Evolutionary conservation across 2,888 invertebrate genomes (phyloP).

Genomic region (Synergus itoensis): DNA sequence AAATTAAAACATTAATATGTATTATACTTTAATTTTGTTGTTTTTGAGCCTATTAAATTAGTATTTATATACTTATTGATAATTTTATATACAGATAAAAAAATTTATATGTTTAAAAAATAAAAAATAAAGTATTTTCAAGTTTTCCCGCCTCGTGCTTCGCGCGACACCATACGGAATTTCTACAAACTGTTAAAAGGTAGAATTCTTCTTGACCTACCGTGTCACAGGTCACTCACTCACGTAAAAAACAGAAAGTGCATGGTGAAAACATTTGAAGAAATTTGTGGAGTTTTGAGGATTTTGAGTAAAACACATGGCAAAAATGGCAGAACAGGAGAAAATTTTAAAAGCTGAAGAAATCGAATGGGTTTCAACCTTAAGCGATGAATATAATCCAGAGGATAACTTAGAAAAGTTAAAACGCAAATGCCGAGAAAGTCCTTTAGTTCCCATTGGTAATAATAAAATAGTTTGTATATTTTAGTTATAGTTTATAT

Average conservation of each 20-base stretch:
- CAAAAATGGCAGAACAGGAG: not conserved
- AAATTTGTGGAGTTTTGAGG: not conserved
- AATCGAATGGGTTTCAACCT: not conserved
- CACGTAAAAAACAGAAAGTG: not conserved
- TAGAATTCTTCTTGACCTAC: slow-evolving; percentile 14
- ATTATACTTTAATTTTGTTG: not conserved
- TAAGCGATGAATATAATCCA: not conserved
- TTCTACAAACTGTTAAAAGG: not conserved
- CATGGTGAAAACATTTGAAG: not conserved
- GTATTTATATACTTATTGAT: slow-evolving; percentile 23
- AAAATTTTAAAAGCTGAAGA: not conserved
- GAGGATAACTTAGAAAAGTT: not conserved
- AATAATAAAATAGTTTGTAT: not conserved
- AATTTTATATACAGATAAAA: too few relatives aligned
- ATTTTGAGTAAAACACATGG: not conserved
- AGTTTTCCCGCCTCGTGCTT: too few relatives aligned
- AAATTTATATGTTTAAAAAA: not conserved
- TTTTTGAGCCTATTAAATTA: not conserved
- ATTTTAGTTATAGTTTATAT: too few relatives aligned
- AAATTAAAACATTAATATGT: not conserved
- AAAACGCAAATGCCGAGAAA: slow-evolving; percentile 15
- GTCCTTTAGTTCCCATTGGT: slow-evolving; percentile 11
- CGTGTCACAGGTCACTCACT: too few relatives aligned
- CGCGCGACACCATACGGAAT: not conserved
- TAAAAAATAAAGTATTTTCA: too few relatives aligned